Base-by-base conservation (phyloP, 2,113 vertebrate genomes). In the Mormyrus lacerda region DNA sequence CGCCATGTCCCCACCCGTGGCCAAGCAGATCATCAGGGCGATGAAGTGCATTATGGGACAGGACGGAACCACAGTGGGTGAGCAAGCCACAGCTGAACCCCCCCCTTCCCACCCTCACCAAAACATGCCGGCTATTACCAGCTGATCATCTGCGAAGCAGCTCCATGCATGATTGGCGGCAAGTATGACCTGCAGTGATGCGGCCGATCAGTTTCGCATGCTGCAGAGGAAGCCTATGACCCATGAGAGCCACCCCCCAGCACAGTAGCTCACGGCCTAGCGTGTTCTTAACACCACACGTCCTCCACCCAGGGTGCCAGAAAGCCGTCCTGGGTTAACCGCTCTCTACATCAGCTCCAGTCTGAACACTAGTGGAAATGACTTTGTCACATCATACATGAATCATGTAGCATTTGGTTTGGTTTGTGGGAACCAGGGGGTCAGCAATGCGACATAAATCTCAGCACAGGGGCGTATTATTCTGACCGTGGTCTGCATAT, bases 21-120 rank as follows among this genome's bases (percentile, higher is more conserved):
- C 96, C 4, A 96, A 97, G 92, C 97, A 98, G 92, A 95, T 98
- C 94, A 95, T 97, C 93, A 95, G 96, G 35, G 95, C 96, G 0
- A 95, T 99, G 92, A 98, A 96, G 92, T 94, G 97, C 89, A 94
- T 98, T 93, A 98, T 97, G 96, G 97, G 97, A 94, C 91, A 94
- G 85, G 97, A 98, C 0, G 97, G 97, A 24, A 96, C 94, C 89
- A 95, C 93, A 0, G 93, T 97, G 93, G 98, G 98, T 98, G 95
- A 97, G 96, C n/a, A 4, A 87, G 55, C 51, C 51, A 0, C 45
- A 51, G 45, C 48, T 11, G 47, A 82, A 10, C 61, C 61, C 55
- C 3, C 1, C n/a, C 7, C 9, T 4, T 19, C n/a, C 6, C 15
- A 24, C 47, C 35, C 35, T 17, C 27, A 31, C 44, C 42, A 48